Evolutionary conservation across 1,140 invertebrate species (phyloP).

Genomic region (Magallana ariakensis): DNA sequence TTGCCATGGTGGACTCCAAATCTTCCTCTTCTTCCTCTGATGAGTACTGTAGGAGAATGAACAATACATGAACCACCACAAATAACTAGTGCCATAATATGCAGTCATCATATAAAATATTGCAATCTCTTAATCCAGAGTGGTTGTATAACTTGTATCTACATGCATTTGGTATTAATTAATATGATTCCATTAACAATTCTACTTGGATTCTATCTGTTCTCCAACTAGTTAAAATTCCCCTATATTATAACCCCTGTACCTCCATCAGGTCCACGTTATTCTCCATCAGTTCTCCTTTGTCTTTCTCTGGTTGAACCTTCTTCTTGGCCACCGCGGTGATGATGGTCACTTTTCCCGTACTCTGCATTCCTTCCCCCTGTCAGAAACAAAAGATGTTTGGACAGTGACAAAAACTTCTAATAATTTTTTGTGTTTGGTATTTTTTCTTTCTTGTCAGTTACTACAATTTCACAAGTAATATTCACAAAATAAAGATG

Average conservation of each 20-base stretch:
- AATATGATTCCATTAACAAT: no score
- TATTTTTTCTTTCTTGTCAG: no score
- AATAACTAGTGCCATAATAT: no score
- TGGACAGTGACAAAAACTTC: not conserved
- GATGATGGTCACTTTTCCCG: conserved; percentile 82
- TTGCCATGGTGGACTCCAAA: conserved; percentile 93
- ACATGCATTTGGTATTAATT: no score
- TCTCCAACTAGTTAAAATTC: no score
- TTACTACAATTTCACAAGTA: no score
- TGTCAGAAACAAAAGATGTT: not conserved
- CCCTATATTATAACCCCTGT: conserved; percentile 26
- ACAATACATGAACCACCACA: not conserved
- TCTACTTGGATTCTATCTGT: no score
- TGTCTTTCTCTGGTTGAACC: conserved; percentile 83
- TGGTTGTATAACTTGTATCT: no score
- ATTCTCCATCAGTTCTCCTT: conserved; percentile 97
- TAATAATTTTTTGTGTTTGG: not conserved
- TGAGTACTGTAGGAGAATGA: conserved; percentile 86
- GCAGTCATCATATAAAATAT: no score
- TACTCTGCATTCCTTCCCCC: conserved; percentile 18
- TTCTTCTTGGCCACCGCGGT: conserved; percentile 95
- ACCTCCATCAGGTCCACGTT: conserved; percentile 96
- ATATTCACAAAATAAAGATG: no score
- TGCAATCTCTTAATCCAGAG: no score
- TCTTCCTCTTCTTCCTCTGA: conserved; percentile 97